Percentiles rank a stretch among this genome's conserved stretches.
phyloP scores from a whole-genome alignment of 1,140 invertebrate species.

The Drosophila virilis region DNA sequence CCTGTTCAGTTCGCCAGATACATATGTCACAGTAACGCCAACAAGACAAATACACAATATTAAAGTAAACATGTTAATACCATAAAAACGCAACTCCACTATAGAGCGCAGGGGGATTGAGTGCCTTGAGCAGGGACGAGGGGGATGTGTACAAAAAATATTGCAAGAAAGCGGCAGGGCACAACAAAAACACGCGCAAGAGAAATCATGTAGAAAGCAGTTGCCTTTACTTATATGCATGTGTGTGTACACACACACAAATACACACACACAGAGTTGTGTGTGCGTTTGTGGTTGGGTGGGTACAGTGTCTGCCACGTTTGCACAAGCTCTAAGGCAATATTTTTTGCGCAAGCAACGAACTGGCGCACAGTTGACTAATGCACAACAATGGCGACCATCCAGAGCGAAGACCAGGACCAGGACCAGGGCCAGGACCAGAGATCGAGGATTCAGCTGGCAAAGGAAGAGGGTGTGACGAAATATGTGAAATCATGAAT shows the following conservation, averaged over 20 bases:
- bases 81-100: constrained; percentile 73
- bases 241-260: constrained; percentile 12
- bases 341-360: constrained; percentile 67
- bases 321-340: constrained; percentile 57
- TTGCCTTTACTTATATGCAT: constrained; percentile 32
- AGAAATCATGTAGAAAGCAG: constrained; percentile 69
- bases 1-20: constrained; percentile 16
- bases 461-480: constrained; percentile 10
- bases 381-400: constrained; percentile 55
- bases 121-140: neutral
- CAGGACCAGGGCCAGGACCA: no score
- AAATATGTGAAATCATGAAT: constrained; percentile 83
- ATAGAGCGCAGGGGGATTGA: constrained; percentile 22
- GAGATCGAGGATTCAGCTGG: constrained; percentile 6
- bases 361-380: constrained; percentile 48
- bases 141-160: constrained; percentile 19
- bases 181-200: constrained; percentile 49
- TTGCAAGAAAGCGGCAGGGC: constrained; percentile 41
- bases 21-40: constrained; percentile 77
- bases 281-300: constrained; percentile 11
- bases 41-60: constrained; percentile 78
- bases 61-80: constrained; percentile 82
- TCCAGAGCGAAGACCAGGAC: neutral
- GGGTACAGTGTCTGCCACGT: constrained; percentile 35
- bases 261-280: neutral